Percentiles rank a stretch among this genome's conserved stretches.
Conservation (phyloP, 2,797 vertebrate genomes). For the Centroberyx gerrardi region DNA sequence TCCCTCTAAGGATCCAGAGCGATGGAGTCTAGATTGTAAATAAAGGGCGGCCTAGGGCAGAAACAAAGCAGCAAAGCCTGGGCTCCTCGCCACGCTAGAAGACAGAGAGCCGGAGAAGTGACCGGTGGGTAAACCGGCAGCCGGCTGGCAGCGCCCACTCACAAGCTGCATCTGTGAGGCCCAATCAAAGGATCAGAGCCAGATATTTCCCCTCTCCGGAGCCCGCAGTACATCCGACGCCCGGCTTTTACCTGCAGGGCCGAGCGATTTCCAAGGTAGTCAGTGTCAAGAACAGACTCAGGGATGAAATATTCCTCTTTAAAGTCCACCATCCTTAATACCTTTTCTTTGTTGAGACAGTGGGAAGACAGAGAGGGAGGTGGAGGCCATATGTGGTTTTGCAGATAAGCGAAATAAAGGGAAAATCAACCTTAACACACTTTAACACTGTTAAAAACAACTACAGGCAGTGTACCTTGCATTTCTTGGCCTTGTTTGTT, state of each 20-base stretch:
- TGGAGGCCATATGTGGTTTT: no score
- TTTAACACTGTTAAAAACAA: no score
- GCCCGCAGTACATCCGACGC: conserved; percentile 11
- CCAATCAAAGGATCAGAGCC: conserved; percentile 56
- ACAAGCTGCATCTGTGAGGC: conserved; percentile 48
- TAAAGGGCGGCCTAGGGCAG: conserved; percentile 54
- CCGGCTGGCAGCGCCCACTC: conserved; percentile 59
- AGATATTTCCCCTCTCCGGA: conserved; percentile 33
- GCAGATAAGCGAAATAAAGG: no score
- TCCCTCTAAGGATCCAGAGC: conserved; percentile 34
- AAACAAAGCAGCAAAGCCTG: background rate
- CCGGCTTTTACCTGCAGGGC: conserved; percentile 51
- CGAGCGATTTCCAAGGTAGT: conserved; percentile 12
- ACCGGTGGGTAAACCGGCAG: conserved; percentile 52
- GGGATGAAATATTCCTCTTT: conserved; percentile 27
- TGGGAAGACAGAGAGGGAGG: no score
- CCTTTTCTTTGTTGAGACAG: no score
- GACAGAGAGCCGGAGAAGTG: conserved; percentile 19
- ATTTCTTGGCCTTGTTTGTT: no score
- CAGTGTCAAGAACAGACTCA: conserved; percentile 31
- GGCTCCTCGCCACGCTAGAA: conserved; percentile 1
- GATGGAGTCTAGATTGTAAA: conserved; percentile 53
- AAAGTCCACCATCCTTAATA: conserved; percentile 38
- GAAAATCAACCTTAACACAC: no score
- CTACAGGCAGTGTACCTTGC: no score